Evolutionary conservation across 1,140 invertebrate genomes (phyloP), one percentile per base, ranked within the genome.

Genomic region (Panonychus citri): DNA sequence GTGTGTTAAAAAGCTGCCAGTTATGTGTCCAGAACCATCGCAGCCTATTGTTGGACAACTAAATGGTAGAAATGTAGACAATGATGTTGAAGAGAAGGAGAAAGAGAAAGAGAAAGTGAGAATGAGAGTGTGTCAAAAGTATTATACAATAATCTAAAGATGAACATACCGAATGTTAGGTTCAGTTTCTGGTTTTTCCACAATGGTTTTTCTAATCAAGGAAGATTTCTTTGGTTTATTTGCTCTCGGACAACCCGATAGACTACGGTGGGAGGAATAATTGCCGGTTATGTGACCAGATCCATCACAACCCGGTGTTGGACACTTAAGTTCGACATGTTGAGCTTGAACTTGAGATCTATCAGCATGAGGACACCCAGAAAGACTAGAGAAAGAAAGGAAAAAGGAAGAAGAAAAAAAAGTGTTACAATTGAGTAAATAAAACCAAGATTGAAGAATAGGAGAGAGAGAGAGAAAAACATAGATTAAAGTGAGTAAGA

Each of bases 101-200:
- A 4, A n/a, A 46, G 43, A 46, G 43, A 7, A 19, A 46, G 43
- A 46, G 43, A 46, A 24, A 19, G n/a, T 1, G 7, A 46, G n/a
- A 19, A 19, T 21, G 43, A 46, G 1, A 19, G n/a, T 21, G 5
- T n/a, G 13, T 8, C 15, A n/a, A 46, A 2, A n/a, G 43, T 10
- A 24, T 21, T n/a, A n/a, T 12, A 24, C 19, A 19, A 46, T 46
- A n/a, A 46, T 39, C 17, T 10, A 46, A 46, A 46, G n/a, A 21
- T n/a, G 43, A 46, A 66, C 68, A 65, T 61, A 85, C 81, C 84
- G 82, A 54, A 89, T 69, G 30, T 34, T 34, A 12, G 85, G 85
- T 66, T 90, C 85, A 2, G 83, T 84, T 66, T 90, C 85, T 64
- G 86, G 83, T 46, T 85, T 85, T 68, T 90, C 85, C 40, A 37